phyloP scores from a whole-genome alignment of 2,888 invertebrate genomes.

The Fragum sueziense region DNA sequence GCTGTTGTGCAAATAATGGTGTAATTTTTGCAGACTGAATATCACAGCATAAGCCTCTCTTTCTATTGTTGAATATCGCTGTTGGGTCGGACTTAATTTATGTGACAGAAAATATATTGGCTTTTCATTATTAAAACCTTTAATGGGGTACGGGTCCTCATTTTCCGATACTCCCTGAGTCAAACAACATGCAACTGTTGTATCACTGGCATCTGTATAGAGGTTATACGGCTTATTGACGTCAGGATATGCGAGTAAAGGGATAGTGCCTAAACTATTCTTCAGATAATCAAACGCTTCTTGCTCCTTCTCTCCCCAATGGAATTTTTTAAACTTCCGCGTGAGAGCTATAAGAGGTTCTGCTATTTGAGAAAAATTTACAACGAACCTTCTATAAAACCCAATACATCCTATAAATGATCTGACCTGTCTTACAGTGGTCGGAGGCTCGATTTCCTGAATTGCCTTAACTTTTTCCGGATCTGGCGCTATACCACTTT shows the following conservation, averaged over 20 bases:
- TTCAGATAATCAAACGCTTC: too few species aligned
- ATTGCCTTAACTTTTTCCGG: neutral
- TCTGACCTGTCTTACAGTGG: neutral
- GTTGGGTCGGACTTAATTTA: neutral
- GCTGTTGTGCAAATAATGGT: neutral
- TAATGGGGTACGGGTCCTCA: neutral
- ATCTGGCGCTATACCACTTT: neutral
- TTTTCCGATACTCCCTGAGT: neutral
- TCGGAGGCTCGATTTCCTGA: neutral
- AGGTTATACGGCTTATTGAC: neutral
- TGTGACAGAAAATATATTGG: neutral
- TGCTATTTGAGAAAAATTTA: neutral
- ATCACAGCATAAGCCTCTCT: neutral
- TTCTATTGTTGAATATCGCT: neutral
- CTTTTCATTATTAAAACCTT: neutral
- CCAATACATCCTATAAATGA: too few species aligned
- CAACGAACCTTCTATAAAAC: neutral
- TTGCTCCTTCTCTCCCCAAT: too few species aligned
- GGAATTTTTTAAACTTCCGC: neutral
- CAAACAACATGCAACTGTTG: neutral
- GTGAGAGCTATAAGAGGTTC: neutral
- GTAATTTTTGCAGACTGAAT: neutral
- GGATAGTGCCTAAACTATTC: neutral
- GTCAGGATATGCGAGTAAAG: neutral
- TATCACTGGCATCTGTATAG: neutral